Percentiles rank a stretch among this genome's conserved stretches.
Evolutionary conservation across 1,140 invertebrate species (phyloP).

Genomic region (Phenacoccus solenopsis): DNA sequence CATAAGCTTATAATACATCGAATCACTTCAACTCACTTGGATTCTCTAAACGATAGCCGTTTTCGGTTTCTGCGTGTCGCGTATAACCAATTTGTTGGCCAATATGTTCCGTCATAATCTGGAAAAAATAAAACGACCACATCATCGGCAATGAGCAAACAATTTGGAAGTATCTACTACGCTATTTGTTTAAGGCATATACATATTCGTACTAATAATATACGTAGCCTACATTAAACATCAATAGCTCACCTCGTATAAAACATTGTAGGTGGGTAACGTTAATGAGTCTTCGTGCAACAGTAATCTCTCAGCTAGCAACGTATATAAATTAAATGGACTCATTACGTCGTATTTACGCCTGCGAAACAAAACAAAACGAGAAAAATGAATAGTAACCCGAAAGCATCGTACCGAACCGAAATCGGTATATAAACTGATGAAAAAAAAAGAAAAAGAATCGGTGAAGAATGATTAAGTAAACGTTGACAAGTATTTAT

Average conservation of each 20-base stretch:
- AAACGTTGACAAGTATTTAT: conserved; percentile 9
- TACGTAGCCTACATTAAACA: no score
- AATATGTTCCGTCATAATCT: conserved; percentile 92
- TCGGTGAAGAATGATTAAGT: background rate
- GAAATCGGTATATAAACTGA: background rate
- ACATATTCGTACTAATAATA: no score
- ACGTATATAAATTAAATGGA: conserved; percentile 92
- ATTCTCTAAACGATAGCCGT: conserved; percentile 90
- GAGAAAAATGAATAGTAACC: background rate
- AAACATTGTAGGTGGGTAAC: conserved; percentile 90
- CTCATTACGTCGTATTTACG: conserved; percentile 98
- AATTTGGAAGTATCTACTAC: no score
- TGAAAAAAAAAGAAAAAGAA: background rate
- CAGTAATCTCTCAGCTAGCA: conserved; percentile 83
- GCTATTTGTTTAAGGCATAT: no score
- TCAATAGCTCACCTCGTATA: conserved; percentile 67
- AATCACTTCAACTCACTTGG: conserved; percentile 62
- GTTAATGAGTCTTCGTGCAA: conserved; percentile 79
- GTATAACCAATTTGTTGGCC: conserved; percentile 85
- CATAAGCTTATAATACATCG: background rate
- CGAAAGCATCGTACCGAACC: no score
- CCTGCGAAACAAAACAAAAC: conserved; percentile 39
- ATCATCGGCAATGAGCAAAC: no score
- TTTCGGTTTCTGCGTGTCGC: conserved; percentile 84
- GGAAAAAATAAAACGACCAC: no score